Base-by-base conservation (phyloP, 1,140 invertebrate genomes). In the Lepidurus apus region DNA sequence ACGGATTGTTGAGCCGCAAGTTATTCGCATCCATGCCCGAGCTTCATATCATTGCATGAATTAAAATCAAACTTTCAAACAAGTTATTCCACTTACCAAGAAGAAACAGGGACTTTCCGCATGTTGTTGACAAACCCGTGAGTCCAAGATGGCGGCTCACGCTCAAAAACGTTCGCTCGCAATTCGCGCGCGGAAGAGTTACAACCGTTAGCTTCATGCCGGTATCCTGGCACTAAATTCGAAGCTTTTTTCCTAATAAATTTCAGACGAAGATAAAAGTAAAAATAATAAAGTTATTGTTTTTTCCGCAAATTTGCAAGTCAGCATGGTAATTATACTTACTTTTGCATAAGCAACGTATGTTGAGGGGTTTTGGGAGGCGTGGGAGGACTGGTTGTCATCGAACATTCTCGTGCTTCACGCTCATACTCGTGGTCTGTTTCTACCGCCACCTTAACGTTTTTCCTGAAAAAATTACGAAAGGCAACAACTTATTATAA, bases 371-470 rank as follows among this genome's bases (percentile, higher is more conserved):
- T 65, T 65, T 65, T 9, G 53, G 53, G 53, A 65, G 53, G 53
- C 53, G 53, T 65, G 53, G 53, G 53, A 65, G 53, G 53, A 65
- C 53, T 65, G 53, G 53, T 65, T 21, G 53, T 21, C 53, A 65
- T 65, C 53, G 21, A 65, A 21, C 13, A 65, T 65, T 65, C 53
- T 11, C 53, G 53, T 65, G 17, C 21, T n/a, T 21, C 53, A 65
- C 53, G 53, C 5, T 13, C 21, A 21, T 65, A 21, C 7, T 13
- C 53, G 7, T 13, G 53, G 21, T 65, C 21, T 21, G 6, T 65
- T 21, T 65, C 53, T n/a, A 6, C 53, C 21, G 53, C 17, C 17
- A 65, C 9, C 53, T 65, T 65, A 65, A 21, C 53, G 4, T 9
- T 13, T 65, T n/a, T 65, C 53, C 53, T 65, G 13, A 7, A 65